Percentiles rank a stretch among this genome's conserved stretches.
phyloP scores from a whole-genome alignment of 2,888 invertebrate genomes.

The Athrips mouffetella region DNA sequence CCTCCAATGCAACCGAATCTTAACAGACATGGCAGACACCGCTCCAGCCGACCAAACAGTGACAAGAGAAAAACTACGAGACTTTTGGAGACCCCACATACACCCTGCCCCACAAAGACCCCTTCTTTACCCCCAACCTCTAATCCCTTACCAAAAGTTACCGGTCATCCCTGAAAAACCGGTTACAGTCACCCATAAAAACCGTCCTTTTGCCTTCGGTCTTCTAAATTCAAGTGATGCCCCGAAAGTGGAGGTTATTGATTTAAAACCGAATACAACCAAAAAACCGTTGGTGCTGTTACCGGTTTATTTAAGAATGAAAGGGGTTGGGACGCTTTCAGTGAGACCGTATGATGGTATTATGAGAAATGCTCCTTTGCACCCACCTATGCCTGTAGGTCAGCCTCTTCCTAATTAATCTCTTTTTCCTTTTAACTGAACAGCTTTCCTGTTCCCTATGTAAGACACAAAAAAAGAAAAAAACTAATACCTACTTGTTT shows the following conservation, averaged over 20 bases:
- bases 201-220: slow-evolving; percentile 44
- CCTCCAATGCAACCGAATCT: slow-evolving; percentile 44
- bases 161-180: not conserved
- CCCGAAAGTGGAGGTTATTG: slow-evolving; percentile 44
- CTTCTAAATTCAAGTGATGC: slow-evolving; percentile 37
- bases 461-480: too few relatives aligned
- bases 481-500: too few relatives aligned
- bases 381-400: not conserved
- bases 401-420: not conserved
- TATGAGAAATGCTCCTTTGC: slow-evolving; percentile 21
- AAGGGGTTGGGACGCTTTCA: not conserved
- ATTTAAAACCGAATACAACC: slow-evolving; percentile 35
- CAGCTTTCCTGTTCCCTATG: too few relatives aligned
- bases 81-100: slow-evolving; percentile 39
- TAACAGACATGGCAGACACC: slow-evolving; percentile 38
- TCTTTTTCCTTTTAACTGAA: too few relatives aligned
- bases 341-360: slow-evolving; percentile 25
- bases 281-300: slow-evolving; percentile 39
- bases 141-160: slow-evolving; percentile 15
- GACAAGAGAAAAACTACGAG: slow-evolving; percentile 28
- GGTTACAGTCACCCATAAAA: slow-evolving; percentile 17
- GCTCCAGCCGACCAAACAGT: slow-evolving; percentile 25
- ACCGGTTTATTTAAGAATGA: slow-evolving; percentile 49
- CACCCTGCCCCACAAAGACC: slow-evolving; percentile 22
- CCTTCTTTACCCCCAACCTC: not conserved